A percentile compares a stretch with the other conserved stretches of the same genome.
These are phyloP conservation scores for Myocastor coypus DNA, from an alignment of 2,113 vertebrate genomes.

Conservation along the genomic window DNA sequence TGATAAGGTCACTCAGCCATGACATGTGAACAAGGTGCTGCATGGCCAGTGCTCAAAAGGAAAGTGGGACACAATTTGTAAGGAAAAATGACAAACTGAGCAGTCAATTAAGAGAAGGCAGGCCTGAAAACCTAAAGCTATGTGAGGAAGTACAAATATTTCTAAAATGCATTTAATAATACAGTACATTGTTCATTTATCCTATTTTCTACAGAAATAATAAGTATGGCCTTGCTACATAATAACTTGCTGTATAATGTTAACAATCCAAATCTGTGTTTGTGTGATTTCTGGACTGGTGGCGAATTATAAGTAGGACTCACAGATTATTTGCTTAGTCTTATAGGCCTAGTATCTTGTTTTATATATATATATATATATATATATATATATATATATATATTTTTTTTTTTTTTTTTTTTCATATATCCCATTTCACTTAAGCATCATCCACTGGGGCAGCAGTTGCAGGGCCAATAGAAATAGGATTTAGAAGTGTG, in stretches of 20 bases:
- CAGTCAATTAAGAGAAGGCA: neutral
- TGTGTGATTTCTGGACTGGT: neutral
- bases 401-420: no score
- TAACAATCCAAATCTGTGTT: neutral
- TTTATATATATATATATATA: no score
- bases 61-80: slow-evolving; percentile 48
- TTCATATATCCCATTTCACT: slow-evolving; percentile 60
- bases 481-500: slow-evolving; percentile 57
- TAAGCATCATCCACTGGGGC: slow-evolving; percentile 8
- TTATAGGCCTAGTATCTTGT: neutral
- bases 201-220: slow-evolving; percentile 37
- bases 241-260: neutral
- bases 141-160: slow-evolving; percentile 3
- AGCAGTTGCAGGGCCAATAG: neutral
- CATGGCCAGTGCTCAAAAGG: neutral
- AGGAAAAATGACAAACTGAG: slow-evolving; percentile 21
- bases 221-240: neutral
- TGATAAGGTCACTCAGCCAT: slow-evolving; percentile 57
- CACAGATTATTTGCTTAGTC: slow-evolving; percentile 6
- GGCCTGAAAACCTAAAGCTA: neutral
- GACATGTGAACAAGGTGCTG: slow-evolving; percentile 59
- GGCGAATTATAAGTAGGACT: neutral
- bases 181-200: neutral
- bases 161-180: slow-evolving; percentile 10
- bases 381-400: no score